These are phyloP conservation scores for Ypsolopha sequella DNA, from an alignment of 2,888 invertebrate species.

Conservation along the genomic window DNA sequence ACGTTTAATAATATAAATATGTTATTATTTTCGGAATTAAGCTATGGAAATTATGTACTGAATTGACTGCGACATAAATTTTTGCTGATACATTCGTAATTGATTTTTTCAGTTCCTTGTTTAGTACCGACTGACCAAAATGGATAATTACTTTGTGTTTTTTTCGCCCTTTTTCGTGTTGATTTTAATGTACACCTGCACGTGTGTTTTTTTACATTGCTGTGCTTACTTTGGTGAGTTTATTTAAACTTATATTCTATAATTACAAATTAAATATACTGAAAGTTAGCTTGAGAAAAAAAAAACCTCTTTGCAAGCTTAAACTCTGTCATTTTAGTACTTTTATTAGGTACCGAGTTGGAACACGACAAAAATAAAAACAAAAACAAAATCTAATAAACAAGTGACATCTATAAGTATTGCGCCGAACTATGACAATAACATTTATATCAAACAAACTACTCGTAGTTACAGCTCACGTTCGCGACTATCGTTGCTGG, in stretches of 20 bases:
- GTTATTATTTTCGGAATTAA: not conserved
- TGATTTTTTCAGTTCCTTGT: not conserved
- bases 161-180: slow-evolving; percentile 22
- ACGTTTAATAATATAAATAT: not conserved
- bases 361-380: too few relatives aligned
- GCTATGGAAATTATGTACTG: not conserved
- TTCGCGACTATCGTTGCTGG: too few relatives aligned
- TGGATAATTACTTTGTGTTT: slow-evolving; percentile 4
- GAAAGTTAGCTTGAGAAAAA: too few relatives aligned
- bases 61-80: not conserved
- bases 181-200: slow-evolving; percentile 24
- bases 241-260: slow-evolving; percentile 6
- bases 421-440: too few relatives aligned
- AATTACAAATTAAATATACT: not conserved
- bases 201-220: slow-evolving; percentile 39
- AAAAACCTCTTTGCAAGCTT: too few relatives aligned
- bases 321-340: too few relatives aligned
- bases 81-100: too few relatives aligned
- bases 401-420: too few relatives aligned
- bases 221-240: slow-evolving; percentile 37
- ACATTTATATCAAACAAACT: too few relatives aligned
- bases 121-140: not conserved
- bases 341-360: too few relatives aligned
- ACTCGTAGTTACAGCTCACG: too few relatives aligned
- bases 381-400: too few relatives aligned